Percentiles rank a stretch among this genome's conserved stretches.
phyloP scores from a whole-genome alignment of 2,797 vertebrate species.

The Macroramphosus scolopax region DNA sequence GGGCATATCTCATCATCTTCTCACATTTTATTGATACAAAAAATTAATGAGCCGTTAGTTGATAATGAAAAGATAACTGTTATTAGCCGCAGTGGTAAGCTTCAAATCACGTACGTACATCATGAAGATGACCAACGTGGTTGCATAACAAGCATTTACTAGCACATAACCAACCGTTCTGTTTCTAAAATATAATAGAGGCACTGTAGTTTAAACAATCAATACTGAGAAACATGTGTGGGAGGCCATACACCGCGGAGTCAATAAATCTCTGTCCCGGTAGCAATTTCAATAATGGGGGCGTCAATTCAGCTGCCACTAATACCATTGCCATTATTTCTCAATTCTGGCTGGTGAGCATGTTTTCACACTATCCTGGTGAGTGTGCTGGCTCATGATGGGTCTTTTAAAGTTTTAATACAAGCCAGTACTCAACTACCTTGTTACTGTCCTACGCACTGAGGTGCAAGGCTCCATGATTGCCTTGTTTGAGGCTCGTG shows the following conservation, averaged over 20 bases:
- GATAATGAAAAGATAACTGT: too few relatives aligned
- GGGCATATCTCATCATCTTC: too few relatives aligned
- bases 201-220: slow-evolving; percentile 44
- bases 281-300: slow-evolving; percentile 56
- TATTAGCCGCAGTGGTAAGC: too few relatives aligned
- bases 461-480: slow-evolving; percentile 10
- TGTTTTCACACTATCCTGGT: slow-evolving; percentile 41
- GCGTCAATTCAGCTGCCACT: slow-evolving; percentile 54
- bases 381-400: slow-evolving; percentile 23
- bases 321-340: slow-evolving; percentile 41
- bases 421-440: slow-evolving; percentile 12
- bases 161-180: slow-evolving; percentile 6
- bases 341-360: slow-evolving; percentile 28
- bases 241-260: slow-evolving; percentile 30
- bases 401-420: slow-evolving; percentile 25
- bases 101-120: not conserved
- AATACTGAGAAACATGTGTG: slow-evolving; percentile 34
- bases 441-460: slow-evolving; percentile 20
- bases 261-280: slow-evolving; percentile 47
- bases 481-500: slow-evolving; percentile 21
- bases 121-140: not conserved
- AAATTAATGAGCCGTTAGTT: too few relatives aligned
- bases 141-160: slow-evolving; percentile 12
- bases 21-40: too few relatives aligned
- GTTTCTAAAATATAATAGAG: slow-evolving; percentile 37